Evolutionary conservation across 2,888 invertebrate genomes (phyloP).

Genomic region (Trypoxylon attenuatum): DNA sequence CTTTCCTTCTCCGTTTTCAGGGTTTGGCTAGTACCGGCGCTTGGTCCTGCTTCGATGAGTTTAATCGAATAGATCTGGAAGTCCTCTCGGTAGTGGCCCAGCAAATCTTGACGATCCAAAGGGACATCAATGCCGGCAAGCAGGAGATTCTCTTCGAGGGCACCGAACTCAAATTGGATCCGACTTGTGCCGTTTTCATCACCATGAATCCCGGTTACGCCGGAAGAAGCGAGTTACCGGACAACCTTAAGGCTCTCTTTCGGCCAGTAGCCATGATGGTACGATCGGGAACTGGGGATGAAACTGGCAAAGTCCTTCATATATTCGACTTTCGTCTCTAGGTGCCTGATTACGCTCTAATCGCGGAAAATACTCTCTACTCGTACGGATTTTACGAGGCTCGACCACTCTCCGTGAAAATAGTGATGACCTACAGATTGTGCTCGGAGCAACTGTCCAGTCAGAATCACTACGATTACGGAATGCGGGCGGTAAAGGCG

Average conservation of each 20-base stretch:
- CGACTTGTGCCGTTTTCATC: conserved; percentile 78
- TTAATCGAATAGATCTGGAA: conserved; percentile 79
- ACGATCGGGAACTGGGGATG: neutral
- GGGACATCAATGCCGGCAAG: conserved; percentile 76
- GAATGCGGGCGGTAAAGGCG: conserved; percentile 81
- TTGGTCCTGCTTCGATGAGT: conserved; percentile 80
- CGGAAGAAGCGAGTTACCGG: conserved; percentile 78
- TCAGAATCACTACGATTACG: conserved; percentile 82
- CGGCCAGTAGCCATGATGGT: conserved; percentile 81
- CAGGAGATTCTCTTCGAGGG: conserved; percentile 77
- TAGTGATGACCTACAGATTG: conserved; percentile 80
- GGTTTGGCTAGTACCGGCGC: conserved; percentile 78
- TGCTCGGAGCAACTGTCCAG: conserved; percentile 81
- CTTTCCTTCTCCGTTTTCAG: conserved; percentile 29
- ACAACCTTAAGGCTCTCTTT: conserved; percentile 79
- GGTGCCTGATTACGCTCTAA: conserved; percentile 80
- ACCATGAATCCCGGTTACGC: conserved; percentile 80
- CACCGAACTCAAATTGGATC: conserved; percentile 77
- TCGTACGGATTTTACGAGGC: conserved; percentile 80
- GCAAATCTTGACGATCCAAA: conserved; percentile 79
- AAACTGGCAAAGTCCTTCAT: neutral
- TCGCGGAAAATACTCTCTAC: conserved; percentile 79
- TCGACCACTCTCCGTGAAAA: conserved; percentile 79
- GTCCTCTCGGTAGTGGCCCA: conserved; percentile 80
- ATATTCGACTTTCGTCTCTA: conserved; percentile 19